phyloP scores from a whole-genome alignment of 2,113 vertebrate genomes.

The Malurus melanocephalus region DNA sequence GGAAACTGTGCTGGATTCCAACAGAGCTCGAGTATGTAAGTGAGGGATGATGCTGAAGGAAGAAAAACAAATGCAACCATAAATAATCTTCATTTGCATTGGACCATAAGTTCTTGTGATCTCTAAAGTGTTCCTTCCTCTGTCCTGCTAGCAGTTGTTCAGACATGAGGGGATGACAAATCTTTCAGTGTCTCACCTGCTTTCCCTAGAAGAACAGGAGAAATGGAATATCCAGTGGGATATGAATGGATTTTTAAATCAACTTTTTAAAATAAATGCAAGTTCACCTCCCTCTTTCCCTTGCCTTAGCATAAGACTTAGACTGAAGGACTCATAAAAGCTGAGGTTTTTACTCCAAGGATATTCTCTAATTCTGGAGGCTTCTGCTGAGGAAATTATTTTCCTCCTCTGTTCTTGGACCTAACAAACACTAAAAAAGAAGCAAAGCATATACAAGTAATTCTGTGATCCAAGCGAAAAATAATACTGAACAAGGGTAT shows the following conservation, averaged over 20 bases:
- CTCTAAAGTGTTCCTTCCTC: neutral
- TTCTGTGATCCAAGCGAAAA: neutral
- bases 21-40: neutral
- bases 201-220: neutral
- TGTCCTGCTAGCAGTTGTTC: neutral
- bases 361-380: neutral
- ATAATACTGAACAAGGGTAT: neutral
- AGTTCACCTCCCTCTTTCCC: neutral
- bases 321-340: neutral
- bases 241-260: neutral
- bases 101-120: neutral
- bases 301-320: neutral
- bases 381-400: neutral
- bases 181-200: neutral
- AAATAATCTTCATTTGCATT: neutral
- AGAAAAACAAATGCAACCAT: neutral
- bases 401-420: neutral
- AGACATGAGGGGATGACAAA: neutral
- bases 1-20: neutral
- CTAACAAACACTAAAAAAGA: neutral
- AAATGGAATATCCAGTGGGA: neutral
- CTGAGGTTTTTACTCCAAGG: neutral
- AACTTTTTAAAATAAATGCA: neutral
- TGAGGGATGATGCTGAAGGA: neutral
- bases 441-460: neutral